Evolutionary conservation across 2,888 invertebrate genomes (phyloP), one percentile per base, ranked within the genome.

Genomic region (Laothoe populi): DNA sequence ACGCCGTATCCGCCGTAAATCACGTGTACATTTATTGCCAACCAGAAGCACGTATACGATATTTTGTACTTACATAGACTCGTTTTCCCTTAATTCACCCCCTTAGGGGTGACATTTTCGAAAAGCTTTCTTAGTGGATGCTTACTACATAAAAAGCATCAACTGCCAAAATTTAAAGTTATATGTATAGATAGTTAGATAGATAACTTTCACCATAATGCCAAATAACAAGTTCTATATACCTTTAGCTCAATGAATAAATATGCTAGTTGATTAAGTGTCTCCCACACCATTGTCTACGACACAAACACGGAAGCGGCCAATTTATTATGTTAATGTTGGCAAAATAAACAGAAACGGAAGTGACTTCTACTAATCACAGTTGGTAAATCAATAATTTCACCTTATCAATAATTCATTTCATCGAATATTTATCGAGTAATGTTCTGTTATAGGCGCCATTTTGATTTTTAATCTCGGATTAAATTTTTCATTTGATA

Each of bases 241-340:
- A 49, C 31, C 26, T 31, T 16, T 26, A 48, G 24, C 42, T 10
- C 7, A 26, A 49, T 49, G 31, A 49, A 16, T 31, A 53, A 53
- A 35, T 19, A 53, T 53, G 53, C 11, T 19, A 13, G 16, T 10
- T 49, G 49, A 49, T 49, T 16, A 49, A 16, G 31, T 31, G 49
- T 16, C 40, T 4, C 24, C 24, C 16, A 26, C 31, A 31, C 10
- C 26, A 31, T 31, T 2, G 16, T 46, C 40, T n/a, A 45, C 45
- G 45, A 13, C 46, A 46, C 35, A 35, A 53, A 53, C 45, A 45
- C 23, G 19, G 13, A 21, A 31, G 13, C 48, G 19, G 45, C 48
- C 60, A 60, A 60, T 60, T 60, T 46, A 24, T 48, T 48, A 60
- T 60, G 60, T 60, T 48, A 48, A 60, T 60, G 23, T 48, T 60